These are phyloP conservation scores for Clarias batrachus DNA, from an alignment of 2,113 vertebrate genomes.

Conservation along the genomic window DNA sequence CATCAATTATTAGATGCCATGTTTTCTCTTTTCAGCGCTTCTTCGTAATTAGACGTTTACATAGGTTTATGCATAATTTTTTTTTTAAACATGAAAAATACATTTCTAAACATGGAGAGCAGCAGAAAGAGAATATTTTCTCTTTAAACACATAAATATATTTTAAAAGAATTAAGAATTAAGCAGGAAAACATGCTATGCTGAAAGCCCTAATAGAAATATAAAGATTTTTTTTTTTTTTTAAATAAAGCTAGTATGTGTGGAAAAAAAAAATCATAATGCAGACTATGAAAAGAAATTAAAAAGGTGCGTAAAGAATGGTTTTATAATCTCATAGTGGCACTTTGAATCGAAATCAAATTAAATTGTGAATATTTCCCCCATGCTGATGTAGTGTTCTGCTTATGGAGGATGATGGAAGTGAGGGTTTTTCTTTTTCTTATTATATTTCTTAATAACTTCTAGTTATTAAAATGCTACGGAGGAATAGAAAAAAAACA, in stretches of 20 bases:
- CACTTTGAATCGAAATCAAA: slow-evolving; percentile 6
- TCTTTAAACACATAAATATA: too few species aligned
- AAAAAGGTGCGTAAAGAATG: not conserved
- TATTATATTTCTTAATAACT: slow-evolving; percentile 1
- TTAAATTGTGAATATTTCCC: slow-evolving; percentile 1
- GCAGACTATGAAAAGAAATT: not conserved
- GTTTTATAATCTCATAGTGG: not conserved
- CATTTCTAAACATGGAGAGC: not conserved
- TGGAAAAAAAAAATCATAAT: slow-evolving; percentile 2
- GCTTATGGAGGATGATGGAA: slow-evolving; percentile 22
- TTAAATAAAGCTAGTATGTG: not conserved
- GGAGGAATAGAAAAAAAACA: not conserved
- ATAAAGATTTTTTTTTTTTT: not conserved
- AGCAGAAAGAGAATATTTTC: too few species aligned
- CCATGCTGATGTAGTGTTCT: not conserved
- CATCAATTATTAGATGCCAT: not conserved
- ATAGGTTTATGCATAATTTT: not conserved
- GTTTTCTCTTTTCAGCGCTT: not conserved
- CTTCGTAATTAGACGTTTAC: not conserved
- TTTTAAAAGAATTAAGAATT: not conserved
- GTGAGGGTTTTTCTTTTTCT: not conserved
- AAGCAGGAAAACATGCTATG: not conserved
- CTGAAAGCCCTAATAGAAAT: not conserved
- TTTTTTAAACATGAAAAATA: not conserved
- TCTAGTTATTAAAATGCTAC: not conserved